Percentiles rank a stretch among this genome's conserved stretches.
These are phyloP conservation scores for Thinocorus orbignyianus DNA, from an alignment of 2,113 vertebrate genomes.

Conservation along the genomic window DNA sequence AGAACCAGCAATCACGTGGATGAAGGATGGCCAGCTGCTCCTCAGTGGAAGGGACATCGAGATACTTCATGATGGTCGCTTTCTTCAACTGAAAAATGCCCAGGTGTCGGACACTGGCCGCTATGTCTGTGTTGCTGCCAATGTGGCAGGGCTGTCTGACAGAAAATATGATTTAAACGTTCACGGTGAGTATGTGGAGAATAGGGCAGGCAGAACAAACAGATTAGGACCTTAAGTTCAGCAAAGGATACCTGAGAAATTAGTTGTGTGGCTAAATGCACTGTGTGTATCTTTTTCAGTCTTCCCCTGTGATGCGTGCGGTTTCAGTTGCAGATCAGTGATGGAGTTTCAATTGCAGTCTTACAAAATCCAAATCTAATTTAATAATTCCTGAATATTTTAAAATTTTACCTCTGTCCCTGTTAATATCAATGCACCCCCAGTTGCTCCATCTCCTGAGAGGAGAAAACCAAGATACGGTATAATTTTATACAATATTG, in stretches of 20 bases:
- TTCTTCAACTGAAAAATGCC: conserved; percentile 79
- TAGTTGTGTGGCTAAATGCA: neutral
- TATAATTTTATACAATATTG: fast-evolving
- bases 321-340: neutral
- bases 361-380: neutral
- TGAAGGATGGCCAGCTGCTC: conserved; percentile 87
- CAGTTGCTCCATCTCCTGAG: fast-evolving
- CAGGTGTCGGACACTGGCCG: conserved; percentile 87
- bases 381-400: neutral
- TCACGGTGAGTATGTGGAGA: conserved; percentile 80
- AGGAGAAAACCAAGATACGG: neutral
- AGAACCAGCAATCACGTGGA: conserved; percentile 84
- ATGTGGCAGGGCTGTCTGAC: conserved; percentile 89
- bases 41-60: conserved; percentile 53
- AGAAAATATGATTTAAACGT: conserved; percentile 87
- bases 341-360: neutral
- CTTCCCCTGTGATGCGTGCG: neutral
- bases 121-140: conserved; percentile 90
- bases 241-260: fast-evolving
- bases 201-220: neutral
- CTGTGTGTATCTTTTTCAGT: neutral
- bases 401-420: neutral
- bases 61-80: conserved; percentile 76
- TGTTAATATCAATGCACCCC: neutral
- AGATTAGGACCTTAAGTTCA: neutral